A percentile compares a stretch with the other conserved stretches of the same genome.
Evolutionary conservation across 2,113 vertebrate genomes (phyloP).

Genomic region (Otis tarda): DNA sequence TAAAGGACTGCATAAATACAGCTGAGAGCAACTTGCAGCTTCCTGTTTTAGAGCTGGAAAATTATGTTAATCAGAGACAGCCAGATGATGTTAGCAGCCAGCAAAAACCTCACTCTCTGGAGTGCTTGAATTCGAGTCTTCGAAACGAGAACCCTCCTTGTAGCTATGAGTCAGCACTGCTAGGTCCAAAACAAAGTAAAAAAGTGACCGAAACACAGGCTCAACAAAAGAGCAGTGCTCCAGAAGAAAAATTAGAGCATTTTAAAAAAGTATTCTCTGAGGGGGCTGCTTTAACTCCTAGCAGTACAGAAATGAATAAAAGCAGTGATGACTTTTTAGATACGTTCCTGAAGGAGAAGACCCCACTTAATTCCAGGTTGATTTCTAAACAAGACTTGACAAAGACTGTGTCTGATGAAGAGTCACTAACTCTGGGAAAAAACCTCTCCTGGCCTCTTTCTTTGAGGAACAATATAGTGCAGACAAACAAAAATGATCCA

Average conservation of each 20-base stretch:
- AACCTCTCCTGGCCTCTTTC: slow-evolving; percentile 69
- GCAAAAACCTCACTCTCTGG: slow-evolving; percentile 68
- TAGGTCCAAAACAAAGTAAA: slow-evolving; percentile 65
- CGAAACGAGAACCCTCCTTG: slow-evolving; percentile 27
- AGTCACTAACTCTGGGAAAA: slow-evolving; percentile 78
- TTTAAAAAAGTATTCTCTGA: slow-evolving; percentile 60
- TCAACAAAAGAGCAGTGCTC: slow-evolving; percentile 55
- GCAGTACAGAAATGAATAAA: slow-evolving; percentile 21
- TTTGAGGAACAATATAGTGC: slow-evolving; percentile 71
- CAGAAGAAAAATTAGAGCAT: slow-evolving; percentile 58
- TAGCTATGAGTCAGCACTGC: slow-evolving; percentile 74
- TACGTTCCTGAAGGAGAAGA: slow-evolving; percentile 58
- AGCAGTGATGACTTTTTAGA: slow-evolving; percentile 19
- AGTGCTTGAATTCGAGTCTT: slow-evolving; percentile 46
- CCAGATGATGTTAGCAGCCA: slow-evolving; percentile 68
- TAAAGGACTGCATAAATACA: slow-evolving; percentile 71
- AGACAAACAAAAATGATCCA: slow-evolving; percentile 75
- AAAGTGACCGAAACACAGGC: slow-evolving; percentile 53
- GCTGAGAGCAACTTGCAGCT: slow-evolving; percentile 66
- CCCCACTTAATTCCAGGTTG: slow-evolving; percentile 65
- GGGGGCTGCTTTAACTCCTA: slow-evolving; percentile 53
- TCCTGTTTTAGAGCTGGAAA: slow-evolving; percentile 73
- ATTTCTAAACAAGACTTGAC: slow-evolving; percentile 71
- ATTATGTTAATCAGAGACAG: slow-evolving; percentile 62
- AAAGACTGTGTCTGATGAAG: slow-evolving; percentile 74